phyloP scores from a whole-genome alignment of 2,888 invertebrate genomes.

The Elysia crispata region DNA sequence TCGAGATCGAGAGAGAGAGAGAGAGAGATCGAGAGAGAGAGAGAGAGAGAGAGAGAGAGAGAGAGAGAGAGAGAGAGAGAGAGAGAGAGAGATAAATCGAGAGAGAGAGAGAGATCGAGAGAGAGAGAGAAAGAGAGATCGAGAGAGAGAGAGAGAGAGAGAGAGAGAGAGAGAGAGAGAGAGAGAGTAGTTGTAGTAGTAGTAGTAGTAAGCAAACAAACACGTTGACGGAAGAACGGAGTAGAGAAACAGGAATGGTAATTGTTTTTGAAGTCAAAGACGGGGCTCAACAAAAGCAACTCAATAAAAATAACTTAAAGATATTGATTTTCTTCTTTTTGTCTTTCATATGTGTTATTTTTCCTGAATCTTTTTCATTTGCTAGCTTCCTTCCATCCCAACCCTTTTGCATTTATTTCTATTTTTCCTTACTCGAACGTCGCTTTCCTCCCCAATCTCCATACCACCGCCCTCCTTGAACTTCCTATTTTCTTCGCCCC shows the following conservation, averaged over 20 bases:
- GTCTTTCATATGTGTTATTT: too few species aligned
- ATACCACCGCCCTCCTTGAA: too few species aligned
- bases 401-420: too few species aligned
- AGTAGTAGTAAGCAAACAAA: background rate
- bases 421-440: too few species aligned
- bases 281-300: too few species aligned
- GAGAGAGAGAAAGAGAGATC: background rate
- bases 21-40: background rate
- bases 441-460: too few species aligned
- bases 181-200: background rate
- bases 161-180: slow-evolving; percentile 21
- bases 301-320: too few species aligned
- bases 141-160: background rate
- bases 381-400: too few species aligned
- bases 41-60: background rate
- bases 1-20: background rate
- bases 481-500: too few species aligned
- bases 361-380: too few species aligned
- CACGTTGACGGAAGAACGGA: background rate
- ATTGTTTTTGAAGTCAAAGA: background rate
- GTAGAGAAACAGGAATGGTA: slow-evolving; percentile 1
- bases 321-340: too few species aligned
- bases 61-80: background rate
- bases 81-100: background rate
- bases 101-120: slow-evolving; percentile 14